Evolutionary conservation across 1,140 invertebrate species (phyloP), one percentile per base, ranked within the genome.

Genomic region (Drosophila elegans): DNA sequence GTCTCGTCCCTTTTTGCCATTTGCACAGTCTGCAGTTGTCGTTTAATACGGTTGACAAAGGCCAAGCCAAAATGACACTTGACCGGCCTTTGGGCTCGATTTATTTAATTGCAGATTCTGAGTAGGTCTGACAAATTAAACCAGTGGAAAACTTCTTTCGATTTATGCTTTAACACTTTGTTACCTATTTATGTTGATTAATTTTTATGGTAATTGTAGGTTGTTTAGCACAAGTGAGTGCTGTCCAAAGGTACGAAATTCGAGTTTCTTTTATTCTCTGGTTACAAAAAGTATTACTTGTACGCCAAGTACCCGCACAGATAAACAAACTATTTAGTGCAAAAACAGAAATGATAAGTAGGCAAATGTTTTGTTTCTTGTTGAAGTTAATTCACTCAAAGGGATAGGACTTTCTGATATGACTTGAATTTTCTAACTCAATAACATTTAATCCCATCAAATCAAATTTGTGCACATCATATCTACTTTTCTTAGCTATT

Each of bases 11-110:
- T 69, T 71, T 71, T 71, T 51, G 56, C 21, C 46, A 42, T 57
- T 74, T 60, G 42, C 66, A 55, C 55, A 48, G 72, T 68, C 78
- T 80, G 71, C 67, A 62, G 41, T 77, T 81, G 73, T 81, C 73
- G 59, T 76, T 80, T 72, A 76, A 80, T 81, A 61, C 60, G 62
- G 36, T 81, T 81, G 79, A 81, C 67, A 81, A 81, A 81, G 79
- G 79, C 69, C 60, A 51, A 44, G 54, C n/a, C 49, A 16, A 56
- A 54, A 48, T 52, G 49, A 54, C 45, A 51, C 63, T 71, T 74
- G 59, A 55, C 63, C 67, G 68, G 78, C 78, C 77, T 57, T 80
- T 78, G 59, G 54, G 44, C 48, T 29, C 16, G 54, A 36, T 52
- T 55, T 49, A 69, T 68, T 79, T 79, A 79, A 79, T 73, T 78